Evolutionary conservation across 2,888 invertebrate genomes (phyloP).

Genomic region (Drosophila nr. perissopoda): DNA sequence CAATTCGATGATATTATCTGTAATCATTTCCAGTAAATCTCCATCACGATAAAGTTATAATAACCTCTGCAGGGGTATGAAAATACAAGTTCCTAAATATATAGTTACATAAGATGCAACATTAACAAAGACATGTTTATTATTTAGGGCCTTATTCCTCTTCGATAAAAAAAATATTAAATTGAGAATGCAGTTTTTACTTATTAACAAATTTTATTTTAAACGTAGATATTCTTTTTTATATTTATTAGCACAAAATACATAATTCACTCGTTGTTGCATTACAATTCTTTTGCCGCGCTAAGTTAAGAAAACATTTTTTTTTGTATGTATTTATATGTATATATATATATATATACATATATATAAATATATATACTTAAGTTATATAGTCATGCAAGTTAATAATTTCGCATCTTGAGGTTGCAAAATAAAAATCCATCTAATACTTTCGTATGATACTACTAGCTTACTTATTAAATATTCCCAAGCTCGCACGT

Average conservation of each 20-base stretch:
- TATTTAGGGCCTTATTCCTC: neutral
- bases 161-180: neutral
- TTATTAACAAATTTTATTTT: slow-evolving; percentile 6
- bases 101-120: neutral
- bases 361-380: slow-evolving; percentile 8
- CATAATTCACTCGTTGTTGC: slow-evolving; percentile 66
- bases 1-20: neutral
- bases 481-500: slow-evolving; percentile 18
- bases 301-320: slow-evolving; percentile 15
- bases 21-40: neutral
- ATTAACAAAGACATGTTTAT: neutral
- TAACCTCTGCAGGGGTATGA: neutral
- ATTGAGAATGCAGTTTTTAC: neutral
- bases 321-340: neutral
- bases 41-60: neutral
- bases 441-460: slow-evolving; percentile 70
- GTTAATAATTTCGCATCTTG: slow-evolving; percentile 24
- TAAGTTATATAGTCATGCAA: slow-evolving; percentile 33
- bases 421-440: slow-evolving; percentile 46
- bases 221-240: slow-evolving; percentile 38
- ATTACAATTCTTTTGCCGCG: slow-evolving; percentile 7
- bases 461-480: slow-evolving; percentile 34
- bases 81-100: neutral
- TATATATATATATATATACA: neutral
- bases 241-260: slow-evolving; percentile 66